phyloP scores from a whole-genome alignment of 2,113 vertebrate genomes.

The Podocnemis expansa region DNA sequence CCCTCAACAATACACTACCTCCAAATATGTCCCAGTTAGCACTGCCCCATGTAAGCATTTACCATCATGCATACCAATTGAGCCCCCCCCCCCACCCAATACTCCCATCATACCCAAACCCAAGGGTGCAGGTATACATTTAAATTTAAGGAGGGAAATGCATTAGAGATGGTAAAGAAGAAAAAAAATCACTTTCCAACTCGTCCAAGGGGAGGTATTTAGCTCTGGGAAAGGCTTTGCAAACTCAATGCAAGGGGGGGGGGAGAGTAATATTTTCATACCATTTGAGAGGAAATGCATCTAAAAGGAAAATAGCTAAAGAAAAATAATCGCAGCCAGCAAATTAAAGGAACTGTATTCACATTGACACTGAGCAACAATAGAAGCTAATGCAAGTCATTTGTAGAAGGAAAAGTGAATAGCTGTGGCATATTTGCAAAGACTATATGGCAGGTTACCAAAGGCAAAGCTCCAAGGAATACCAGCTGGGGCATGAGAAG shows the following conservation, averaged over 20 bases:
- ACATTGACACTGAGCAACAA: slow-evolving; percentile 72
- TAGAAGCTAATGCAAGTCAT: slow-evolving; percentile 74
- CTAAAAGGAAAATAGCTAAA: slow-evolving; percentile 60
- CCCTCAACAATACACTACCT: not conserved
- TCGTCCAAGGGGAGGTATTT: slow-evolving; percentile 41
- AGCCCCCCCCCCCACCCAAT: not conserved
- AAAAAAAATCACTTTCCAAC: not conserved
- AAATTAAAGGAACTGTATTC: slow-evolving; percentile 67
- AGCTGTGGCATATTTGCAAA: slow-evolving; percentile 76
- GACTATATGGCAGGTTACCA: slow-evolving; percentile 76
- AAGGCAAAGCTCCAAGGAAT: slow-evolving; percentile 78
- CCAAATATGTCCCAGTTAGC: not conserved
- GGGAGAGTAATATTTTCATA: slow-evolving; percentile 44
- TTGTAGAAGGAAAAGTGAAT: slow-evolving; percentile 76
- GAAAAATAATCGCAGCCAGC: slow-evolving; percentile 66
- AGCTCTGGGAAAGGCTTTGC: slow-evolving; percentile 42
- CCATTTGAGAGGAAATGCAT: slow-evolving; percentile 64
- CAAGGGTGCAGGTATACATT: not conserved
- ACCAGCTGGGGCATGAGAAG: slow-evolving; percentile 78
- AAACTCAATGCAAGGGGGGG: slow-evolving; percentile 14
- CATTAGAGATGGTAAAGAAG: slow-evolving; percentile 39
- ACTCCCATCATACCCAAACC: not conserved
- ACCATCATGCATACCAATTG: not conserved
- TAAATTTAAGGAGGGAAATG: not conserved
- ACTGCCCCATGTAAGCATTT: not conserved